A percentile compares a stretch with the other conserved stretches of the same genome.
Evolutionary conservation across 2,113 vertebrate species (phyloP).

Genomic region (Pachyramphus minor): DNA sequence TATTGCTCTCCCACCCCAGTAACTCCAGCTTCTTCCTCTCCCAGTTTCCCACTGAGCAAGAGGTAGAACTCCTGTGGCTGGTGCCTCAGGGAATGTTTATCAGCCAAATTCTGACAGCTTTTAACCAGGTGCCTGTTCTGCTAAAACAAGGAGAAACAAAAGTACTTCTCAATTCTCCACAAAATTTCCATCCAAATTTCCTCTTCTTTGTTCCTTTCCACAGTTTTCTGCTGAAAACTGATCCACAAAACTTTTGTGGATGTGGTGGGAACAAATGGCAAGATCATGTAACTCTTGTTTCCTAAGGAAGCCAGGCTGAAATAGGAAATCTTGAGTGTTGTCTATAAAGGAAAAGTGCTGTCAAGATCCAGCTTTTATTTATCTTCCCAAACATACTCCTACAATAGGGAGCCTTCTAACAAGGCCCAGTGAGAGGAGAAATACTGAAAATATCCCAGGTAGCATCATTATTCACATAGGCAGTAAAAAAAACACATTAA

Average conservation of each 20-base stretch:
- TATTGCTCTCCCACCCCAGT: not conserved
- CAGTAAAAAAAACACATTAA: not conserved
- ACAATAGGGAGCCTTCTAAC: not conserved
- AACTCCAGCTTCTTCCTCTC: not conserved
- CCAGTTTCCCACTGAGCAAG: not conserved
- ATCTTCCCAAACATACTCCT: not conserved
- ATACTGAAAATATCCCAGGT: not conserved
- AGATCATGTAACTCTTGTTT: not conserved
- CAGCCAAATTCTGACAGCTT: not conserved
- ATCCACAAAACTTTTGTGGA: not conserved
- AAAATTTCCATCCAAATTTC: not conserved
- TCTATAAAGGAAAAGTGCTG: not conserved
- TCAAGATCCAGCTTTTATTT: not conserved
- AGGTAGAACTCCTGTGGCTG: not conserved
- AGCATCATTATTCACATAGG: not conserved
- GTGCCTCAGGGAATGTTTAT: not conserved
- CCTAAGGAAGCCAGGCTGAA: not conserved
- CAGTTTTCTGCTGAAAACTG: not conserved
- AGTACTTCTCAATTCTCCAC: not conserved
- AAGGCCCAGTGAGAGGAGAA: not conserved
- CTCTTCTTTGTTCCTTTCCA: not conserved
- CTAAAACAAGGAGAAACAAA: not conserved
- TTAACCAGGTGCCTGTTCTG: not conserved
- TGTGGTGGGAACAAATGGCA: not conserved
- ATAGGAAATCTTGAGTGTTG: not conserved